Evolutionary conservation across 2,113 vertebrate genomes (phyloP).

Genomic region (Cyrtonyx montezumae): DNA sequence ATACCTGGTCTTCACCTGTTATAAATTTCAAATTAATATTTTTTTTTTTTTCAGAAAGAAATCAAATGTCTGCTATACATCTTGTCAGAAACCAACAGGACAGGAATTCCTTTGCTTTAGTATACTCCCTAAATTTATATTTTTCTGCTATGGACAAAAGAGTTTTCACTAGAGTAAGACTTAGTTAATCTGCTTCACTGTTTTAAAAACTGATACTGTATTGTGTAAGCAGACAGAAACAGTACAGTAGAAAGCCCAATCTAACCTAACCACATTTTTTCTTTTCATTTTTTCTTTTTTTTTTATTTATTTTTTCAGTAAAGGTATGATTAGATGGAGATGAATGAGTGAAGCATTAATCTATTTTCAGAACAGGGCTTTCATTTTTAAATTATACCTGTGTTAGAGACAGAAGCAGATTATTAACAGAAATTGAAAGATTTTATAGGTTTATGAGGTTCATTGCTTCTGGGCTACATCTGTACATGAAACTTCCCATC

Average conservation of each 20-base stretch:
- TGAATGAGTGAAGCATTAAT: neutral
- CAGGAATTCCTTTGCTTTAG: neutral
- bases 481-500: neutral
- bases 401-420: neutral
- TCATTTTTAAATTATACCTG: neutral
- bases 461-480: neutral
- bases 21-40: neutral
- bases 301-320: neutral
- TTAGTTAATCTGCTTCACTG: neutral
- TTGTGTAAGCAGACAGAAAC: neutral
- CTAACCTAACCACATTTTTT: neutral
- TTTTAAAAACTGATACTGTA: neutral
- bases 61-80: neutral
- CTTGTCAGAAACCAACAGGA: neutral
- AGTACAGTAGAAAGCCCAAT: neutral
- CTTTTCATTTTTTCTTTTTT: neutral
- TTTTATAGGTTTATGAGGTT: neutral
- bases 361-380: neutral
- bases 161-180: neutral
- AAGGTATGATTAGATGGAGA: neutral
- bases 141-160: neutral
- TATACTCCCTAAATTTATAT: neutral
- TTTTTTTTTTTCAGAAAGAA: neutral
- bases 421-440: neutral
- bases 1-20: neutral